Base-by-base conservation (phyloP, 2,113 vertebrate genomes). In the Aythya baeri region DNA sequence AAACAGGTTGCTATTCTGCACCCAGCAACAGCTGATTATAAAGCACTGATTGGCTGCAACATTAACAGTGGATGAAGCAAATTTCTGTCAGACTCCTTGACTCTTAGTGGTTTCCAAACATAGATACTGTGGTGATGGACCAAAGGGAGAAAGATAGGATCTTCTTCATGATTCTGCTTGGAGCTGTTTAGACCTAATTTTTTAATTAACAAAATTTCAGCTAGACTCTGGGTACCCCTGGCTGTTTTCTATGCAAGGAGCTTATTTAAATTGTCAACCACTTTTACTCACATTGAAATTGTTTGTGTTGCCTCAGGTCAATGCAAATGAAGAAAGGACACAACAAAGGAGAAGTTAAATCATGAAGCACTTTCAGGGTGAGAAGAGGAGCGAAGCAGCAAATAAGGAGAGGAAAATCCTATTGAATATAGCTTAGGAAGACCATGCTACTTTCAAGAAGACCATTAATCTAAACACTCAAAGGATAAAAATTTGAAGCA, bases 151-250 rank as follows among this genome's bases (percentile, higher is more conserved):
- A 34, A 54, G 76, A 89, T n/a, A 84, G 61, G 50, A 93, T 92
- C 91, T 91, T 43, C 84, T 87, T 83, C 63, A 93, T 63, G 91
- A 90, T 95, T 73, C 79, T 96, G 75, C 94, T 96, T 34, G 43
- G 70, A 94, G 86, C 80, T 90, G 71, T 72, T 89, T 59, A 88
- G n/a, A 58, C 22, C 7, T n/a, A 36, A 29, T 68, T 72, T 97
- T 88, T 94, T 95, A 92, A 96, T 97, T 96, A 97, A 87, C 57
- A 62, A 77, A 92, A 66, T 32, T 75, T 96, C 70, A 76, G 7
- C 22, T 13, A 88, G 66, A 77, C 31, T 92, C 32, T 11, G 21
- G 58, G 38, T 90, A 46, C 54, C 8, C 54, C 73, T 73, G 84
- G 36, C 17, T 94, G 68, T 80, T 95, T 97, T 67, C 78, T 91